These are phyloP conservation scores for Serripes groenlandicus DNA, from an alignment of 2,888 invertebrate genomes.

Conservation along the genomic window DNA sequence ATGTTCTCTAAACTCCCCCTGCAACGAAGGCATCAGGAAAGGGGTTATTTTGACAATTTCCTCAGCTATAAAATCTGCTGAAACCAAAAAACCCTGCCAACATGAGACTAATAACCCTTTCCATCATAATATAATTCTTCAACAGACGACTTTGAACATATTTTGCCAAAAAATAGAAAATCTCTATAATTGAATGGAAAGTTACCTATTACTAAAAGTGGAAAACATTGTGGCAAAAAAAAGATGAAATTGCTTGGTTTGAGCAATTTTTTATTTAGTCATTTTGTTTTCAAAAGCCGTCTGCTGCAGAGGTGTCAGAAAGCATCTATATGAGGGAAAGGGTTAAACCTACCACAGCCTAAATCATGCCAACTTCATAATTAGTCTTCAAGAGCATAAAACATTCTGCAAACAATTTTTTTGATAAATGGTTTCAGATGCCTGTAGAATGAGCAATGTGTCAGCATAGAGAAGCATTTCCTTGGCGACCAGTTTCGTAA, in stretches of 20 bases:
- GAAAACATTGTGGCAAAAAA: background rate
- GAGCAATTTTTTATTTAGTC: background rate
- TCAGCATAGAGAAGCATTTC: constrained; percentile 6
- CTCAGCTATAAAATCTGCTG: no score
- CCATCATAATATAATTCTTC: no score
- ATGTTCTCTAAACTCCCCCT: no score
- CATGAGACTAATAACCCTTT: no score
- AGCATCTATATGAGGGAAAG: background rate
- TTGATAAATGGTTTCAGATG: constrained; percentile 12
- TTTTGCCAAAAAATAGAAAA: no score
- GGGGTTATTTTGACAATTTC: no score
- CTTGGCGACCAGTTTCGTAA: constrained; percentile 29
- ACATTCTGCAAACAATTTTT: background rate
- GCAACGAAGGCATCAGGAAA: no score
- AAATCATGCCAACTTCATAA: background rate
- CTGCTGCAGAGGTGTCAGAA: background rate
- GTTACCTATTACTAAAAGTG: no score
- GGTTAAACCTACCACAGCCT: background rate
- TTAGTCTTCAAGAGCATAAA: background rate
- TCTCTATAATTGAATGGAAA: no score
- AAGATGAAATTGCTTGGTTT: background rate
- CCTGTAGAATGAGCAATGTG: constrained; percentile 5
- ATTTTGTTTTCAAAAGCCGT: background rate
- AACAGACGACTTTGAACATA: no score
- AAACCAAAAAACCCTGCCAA: no score